Evolutionary conservation across 2,888 invertebrate genomes (phyloP), one percentile per base, ranked within the genome.

Genomic region (Latrodectus hesperus): DNA sequence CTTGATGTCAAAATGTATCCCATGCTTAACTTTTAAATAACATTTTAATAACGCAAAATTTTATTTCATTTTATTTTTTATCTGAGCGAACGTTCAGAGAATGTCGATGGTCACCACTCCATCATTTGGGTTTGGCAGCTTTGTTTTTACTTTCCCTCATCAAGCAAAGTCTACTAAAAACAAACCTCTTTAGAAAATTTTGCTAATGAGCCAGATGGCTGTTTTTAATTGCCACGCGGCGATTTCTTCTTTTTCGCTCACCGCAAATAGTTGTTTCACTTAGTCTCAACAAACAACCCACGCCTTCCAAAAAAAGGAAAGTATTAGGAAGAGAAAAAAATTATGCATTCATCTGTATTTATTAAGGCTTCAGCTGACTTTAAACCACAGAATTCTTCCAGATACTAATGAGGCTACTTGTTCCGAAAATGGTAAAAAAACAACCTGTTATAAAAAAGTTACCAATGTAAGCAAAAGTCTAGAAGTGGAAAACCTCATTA

Each of bases 341-440:
- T 65, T 77, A 65, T 72, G 72, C 75, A 84, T 84, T 84, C 72
- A 84, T 84, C 84, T 72, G 53, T 71, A 65, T 84, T 84, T 72
- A 84, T 84, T 84, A 84, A 84, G 71, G 84, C 22, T 22, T 12
- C 52, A 65, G 14, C 77, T 26, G 52, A 65, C 52, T 72, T 77
- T 16, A 60, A 17, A 65, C 38, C 38, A 26, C 22, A n/a, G 22
- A 60, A 64, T 68, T 76, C 75, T 77, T 77, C 65, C 72, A 77
- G 77, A 77, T 84, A 77, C 84, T 84, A 84, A 84, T 84, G 84
- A 84, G 64, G 75, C 67, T 38, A 51, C 64, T n/a, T 38, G 26
- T 17, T 16, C 38, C 38, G 4, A 38, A 38, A 38, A 38, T 38
- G 38, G 38, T 38, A 38, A 38, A 38, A 67, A 55, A 75, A 74